Evolutionary conservation across 2,888 invertebrate species (phyloP), one percentile per base, ranked within the genome.

Genomic region (Drosophila barbarae): DNA sequence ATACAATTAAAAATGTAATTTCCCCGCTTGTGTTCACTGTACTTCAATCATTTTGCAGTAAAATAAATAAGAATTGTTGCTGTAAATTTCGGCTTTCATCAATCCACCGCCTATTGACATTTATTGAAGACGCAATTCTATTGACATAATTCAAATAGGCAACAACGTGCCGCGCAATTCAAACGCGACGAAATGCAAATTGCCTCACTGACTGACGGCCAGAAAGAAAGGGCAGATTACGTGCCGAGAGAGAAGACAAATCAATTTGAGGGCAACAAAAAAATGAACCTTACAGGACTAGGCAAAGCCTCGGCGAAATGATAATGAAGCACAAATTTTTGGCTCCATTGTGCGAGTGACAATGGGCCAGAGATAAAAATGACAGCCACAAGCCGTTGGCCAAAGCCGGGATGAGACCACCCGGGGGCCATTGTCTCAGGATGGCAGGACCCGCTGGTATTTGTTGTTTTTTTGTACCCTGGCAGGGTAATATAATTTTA

Each of bases 61-160:
- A 35, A 60, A 34, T 32, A 57, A 44, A 51, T 32, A 61, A 32
- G 32, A 44, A 36, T n/a, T n/a, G 58, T 26, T 50, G 51, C 51
- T 52, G 66, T 49, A 57, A 36, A 67, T 57, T 67, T 52, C 9
- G 28, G n/a, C 46, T 49, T 39, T 53, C 53, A 59, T 59, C 68
- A 68, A 53, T 50, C 32, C 46, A 21, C 13, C 47, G 59, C 57
- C 50, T 34, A 79, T 76, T 78, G 82, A 82, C 78, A 74, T 82
- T 78, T 82, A 82, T 82, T 78, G 74, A 72, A 71, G 66, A 64
- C 67, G 74, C 69, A 75, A 82, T 58, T 76, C 75, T 75, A 79
- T 78, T 79, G 79, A 79, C 83, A 80, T 68, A 79, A 80, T 77
- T 82, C 82, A 73, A 78, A 78, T 73, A 83, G 83, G 74, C 80